Percentiles rank a stretch among this genome's conserved stretches.
These are phyloP conservation scores for Indicator maculatus DNA, from an alignment of 2,113 vertebrate species.

Conservation along the genomic window DNA sequence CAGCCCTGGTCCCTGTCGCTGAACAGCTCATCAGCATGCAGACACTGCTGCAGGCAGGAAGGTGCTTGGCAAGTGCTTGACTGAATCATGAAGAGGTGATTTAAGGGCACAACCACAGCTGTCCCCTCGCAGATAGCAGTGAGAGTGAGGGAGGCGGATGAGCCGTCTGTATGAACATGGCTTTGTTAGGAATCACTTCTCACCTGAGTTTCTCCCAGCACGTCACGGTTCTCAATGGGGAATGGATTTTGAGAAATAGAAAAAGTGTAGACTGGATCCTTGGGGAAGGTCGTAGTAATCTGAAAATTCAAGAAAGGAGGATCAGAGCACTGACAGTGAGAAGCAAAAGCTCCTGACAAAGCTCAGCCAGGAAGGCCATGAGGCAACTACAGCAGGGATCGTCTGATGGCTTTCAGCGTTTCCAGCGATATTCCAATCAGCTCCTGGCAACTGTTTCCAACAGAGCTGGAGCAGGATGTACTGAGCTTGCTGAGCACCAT, in stretches of 20 bases:
- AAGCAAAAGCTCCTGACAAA: background rate
- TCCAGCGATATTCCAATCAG: background rate
- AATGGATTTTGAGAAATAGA: slow-evolving; percentile 90
- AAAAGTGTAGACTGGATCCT: slow-evolving; percentile 98
- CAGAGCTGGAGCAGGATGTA: background rate
- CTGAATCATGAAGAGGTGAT: background rate
- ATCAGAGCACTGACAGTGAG: background rate
- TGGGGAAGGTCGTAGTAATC: slow-evolving; percentile 99
- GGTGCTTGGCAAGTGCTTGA: background rate
- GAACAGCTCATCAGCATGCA: background rate
- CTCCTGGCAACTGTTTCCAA: background rate
- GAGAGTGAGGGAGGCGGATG: rapidly evolving
- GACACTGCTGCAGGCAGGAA: background rate
- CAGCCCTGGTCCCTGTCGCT: rapidly evolving
- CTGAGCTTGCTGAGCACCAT: background rate
- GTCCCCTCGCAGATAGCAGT: background rate
- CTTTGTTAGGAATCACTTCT: background rate
- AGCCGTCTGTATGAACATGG: rapidly evolving
- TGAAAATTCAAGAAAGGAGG: slow-evolving; percentile 41
- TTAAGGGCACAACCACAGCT: background rate
- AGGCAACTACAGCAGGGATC: background rate
- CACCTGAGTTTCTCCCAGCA: slow-evolving; percentile 95
- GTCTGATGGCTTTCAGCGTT: background rate
- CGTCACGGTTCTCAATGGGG: slow-evolving; percentile 94
- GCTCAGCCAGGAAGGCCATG: background rate